Evolutionary conservation across 2,113 vertebrate species (phyloP), one percentile per base, ranked within the genome.

Genomic region (Anhinga anhinga): DNA sequence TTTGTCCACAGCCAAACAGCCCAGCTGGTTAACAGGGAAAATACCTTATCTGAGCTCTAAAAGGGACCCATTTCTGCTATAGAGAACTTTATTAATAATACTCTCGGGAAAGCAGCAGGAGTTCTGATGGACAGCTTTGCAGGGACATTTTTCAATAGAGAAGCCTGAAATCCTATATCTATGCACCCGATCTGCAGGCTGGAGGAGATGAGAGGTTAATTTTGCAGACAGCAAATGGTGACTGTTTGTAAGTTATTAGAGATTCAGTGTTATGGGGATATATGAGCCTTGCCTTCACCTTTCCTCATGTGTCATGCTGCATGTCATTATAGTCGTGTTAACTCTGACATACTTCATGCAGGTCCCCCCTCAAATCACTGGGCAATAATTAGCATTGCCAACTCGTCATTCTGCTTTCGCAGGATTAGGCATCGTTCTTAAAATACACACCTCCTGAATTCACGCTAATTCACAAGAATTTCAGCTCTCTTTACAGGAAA

Each of bases 71-170:
- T 74, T 95, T 91, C 91, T 97, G 58, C 90, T 92, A 2, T 11
- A 53, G 81, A 96, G 71, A 73, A 88, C 91, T 97, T 97, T 92
- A 96, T 97, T 96, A 97, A 95, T 90, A 92, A 90, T 18, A 32
- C 13, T 95, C 38, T 53, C 10, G 13, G 15, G 67, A 70, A 95
- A 86, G 53, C 81, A 94, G 71, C 53, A 10, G 53, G 61, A 84
- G 25, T 40, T 77, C 89, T 95, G 90, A 94, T 79, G 71, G 93
- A 88, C 95, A 95, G 86, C 70, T 76, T 79, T 92, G 59, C 76
- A 91, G 74, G 38, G 73, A 25, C 38, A 77, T 95, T 95, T 85
- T 94, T 93, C 94, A 78, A 26, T 2, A 49, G n/a, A 49, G 65
- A 83, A 90, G 76, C 67, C 79, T 76, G 82, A 95, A 96, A 94